A percentile compares a stretch with the other conserved stretches of the same genome.
phyloP scores from a whole-genome alignment of 2,113 vertebrate species.

The Crotalus tigris region DNA sequence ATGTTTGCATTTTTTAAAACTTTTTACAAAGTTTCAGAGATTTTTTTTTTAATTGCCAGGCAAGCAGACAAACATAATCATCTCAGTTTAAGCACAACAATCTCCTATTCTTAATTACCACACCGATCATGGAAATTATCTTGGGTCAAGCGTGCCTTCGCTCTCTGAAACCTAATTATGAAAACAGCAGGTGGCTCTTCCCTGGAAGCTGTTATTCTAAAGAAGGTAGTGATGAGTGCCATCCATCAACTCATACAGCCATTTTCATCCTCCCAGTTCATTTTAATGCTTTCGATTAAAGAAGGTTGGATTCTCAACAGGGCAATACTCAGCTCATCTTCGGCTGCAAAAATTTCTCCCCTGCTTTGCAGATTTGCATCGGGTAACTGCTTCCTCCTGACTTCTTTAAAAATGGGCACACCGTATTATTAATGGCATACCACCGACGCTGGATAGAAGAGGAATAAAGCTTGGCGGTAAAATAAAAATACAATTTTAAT shows the following conservation, averaged over 20 bases:
- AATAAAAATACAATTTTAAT: conserved; percentile 67
- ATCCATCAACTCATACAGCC: conserved; percentile 43
- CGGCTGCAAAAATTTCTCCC: conserved; percentile 52
- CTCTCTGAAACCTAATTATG: conserved; percentile 41
- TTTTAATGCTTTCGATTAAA: conserved; percentile 59
- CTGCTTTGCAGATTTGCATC: conserved; percentile 45
- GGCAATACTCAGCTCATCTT: conserved; percentile 53
- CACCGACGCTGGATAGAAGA: conserved; percentile 38
- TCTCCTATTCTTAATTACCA: conserved; percentile 56
- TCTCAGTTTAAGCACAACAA: conserved; percentile 35
- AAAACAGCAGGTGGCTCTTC: conserved; percentile 47
- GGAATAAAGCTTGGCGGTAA: conserved; percentile 32
- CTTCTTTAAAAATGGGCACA: conserved; percentile 32
- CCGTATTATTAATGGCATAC: conserved; percentile 41
- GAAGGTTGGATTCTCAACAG: conserved; percentile 46
- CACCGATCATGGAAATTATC: conserved; percentile 47
- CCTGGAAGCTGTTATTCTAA: conserved; percentile 22
- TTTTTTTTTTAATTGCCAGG: conserved; percentile 23
- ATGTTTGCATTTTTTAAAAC: no score
- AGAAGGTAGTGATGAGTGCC: conserved; percentile 48
- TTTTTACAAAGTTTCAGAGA: conserved; percentile 25
- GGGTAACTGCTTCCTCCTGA: conserved; percentile 48
- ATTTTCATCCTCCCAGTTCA: conserved; percentile 37
- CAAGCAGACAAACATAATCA: conserved; percentile 15
- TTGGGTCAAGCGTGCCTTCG: conserved; percentile 44